These are phyloP conservation scores for Lycaon pictus DNA, from an alignment of 2,113 vertebrate genomes.

Conservation along the genomic window DNA sequence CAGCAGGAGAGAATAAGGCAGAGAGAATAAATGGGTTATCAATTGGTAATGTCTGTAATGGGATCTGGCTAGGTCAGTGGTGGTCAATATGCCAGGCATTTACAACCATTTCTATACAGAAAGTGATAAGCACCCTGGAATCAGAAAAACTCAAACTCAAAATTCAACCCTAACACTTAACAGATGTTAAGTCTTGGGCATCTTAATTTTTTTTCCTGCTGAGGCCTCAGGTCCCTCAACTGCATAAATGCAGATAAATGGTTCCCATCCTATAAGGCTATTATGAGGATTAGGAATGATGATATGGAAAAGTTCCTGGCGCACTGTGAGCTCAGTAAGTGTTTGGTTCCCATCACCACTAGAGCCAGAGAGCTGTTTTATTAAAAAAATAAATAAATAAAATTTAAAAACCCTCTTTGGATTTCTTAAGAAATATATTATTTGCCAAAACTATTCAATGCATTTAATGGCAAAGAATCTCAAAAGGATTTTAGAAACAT, in stretches of 20 bases:
- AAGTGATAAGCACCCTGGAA: not conserved
- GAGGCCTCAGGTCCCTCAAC: not conserved
- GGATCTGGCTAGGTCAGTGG: not conserved
- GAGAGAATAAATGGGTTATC: not conserved
- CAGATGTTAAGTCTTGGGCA: not conserved
- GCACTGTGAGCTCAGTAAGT: not conserved
- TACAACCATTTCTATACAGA: not conserved
- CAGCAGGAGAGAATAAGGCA: not conserved
- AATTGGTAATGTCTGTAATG: constrained; percentile 50
- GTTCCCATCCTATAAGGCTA: not conserved
- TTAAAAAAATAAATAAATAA: not conserved
- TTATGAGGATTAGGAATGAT: not conserved
- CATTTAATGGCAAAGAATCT: constrained; percentile 52
- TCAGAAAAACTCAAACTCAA: constrained; percentile 43
- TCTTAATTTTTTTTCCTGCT: not conserved
- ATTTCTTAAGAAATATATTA: constrained; percentile 66
- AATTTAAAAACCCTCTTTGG: not conserved
- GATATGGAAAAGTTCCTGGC: not conserved
- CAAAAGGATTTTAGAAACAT: constrained; percentile 21
- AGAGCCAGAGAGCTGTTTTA: constrained; percentile 51
- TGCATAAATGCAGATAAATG: not conserved
- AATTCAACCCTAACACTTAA: constrained; percentile 36
- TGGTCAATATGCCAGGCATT: not conserved
- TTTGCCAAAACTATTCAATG: constrained; percentile 65
- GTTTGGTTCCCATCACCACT: constrained; percentile 18